Evolutionary conservation across 2,888 invertebrate species (phyloP), one percentile per base, ranked within the genome.

Genomic region (Lasiommata megera): DNA sequence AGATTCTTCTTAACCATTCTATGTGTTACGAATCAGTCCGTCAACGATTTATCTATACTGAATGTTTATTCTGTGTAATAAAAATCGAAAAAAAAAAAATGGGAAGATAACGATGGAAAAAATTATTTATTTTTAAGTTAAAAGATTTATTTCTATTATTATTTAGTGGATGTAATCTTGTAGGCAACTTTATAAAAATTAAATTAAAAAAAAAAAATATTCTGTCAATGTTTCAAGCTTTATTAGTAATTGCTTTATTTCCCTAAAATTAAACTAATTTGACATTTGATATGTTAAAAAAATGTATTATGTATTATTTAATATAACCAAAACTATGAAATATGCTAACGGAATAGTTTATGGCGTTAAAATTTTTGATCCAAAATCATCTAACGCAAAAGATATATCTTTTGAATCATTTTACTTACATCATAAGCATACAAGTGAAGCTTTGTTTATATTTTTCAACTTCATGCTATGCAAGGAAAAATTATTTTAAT

Each of bases 81-180:
- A 54, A 46, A 44, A 47, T 12, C 29, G 16, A 34, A 48, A 16
- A 40, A 31, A 40, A 50, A 40, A 48, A 44, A n/a, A n/a, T 7
- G n/a, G 50, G 12, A 40, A 36, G 23, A 14, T 12, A 11, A 58
- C 17, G 29, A 41, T 31, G 31, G 18, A 52, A 56, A 52, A 57
- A 46, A 40, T 61, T 53, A 59, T 63, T 61, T 58, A 55, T 62
- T 58, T 23, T 53, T 55, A 48, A 55, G 54, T 62, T 56, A 47
- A 54, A 53, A 47, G 36, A 56, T 62, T 56, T 58, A 55, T 59
- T 51, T 59, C 48, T 60, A 53, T 55, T 44, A 60, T 52, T 50
- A 28, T 14, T 37, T 50, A 50, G 38, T 50, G 50, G 5, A 37
- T 14, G 28, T 34, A 47, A 47, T 47, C 47, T 47, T 29, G 29